phyloP scores from a whole-genome alignment of 2,113 vertebrate species.

The Gopherus evgoodei region DNA sequence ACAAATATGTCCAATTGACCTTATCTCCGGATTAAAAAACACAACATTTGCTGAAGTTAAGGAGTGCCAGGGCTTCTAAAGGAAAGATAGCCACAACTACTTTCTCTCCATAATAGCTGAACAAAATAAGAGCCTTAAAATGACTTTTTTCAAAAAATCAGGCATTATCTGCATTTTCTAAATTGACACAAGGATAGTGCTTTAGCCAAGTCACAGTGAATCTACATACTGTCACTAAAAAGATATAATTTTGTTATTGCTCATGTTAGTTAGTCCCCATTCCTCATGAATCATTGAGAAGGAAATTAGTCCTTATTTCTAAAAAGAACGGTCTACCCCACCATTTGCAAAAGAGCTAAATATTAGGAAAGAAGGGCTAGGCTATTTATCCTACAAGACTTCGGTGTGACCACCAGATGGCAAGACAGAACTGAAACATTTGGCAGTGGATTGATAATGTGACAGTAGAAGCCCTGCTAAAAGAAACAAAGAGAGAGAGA shows the following conservation, averaged over 20 bases:
- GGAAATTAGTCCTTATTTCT: not conserved
- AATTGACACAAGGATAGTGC: not conserved
- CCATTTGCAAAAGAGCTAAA: not conserved
- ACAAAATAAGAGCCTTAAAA: not conserved
- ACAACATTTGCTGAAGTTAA: not conserved
- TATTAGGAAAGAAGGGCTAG: not conserved
- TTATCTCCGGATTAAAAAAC: not conserved
- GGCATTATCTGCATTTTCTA: not conserved
- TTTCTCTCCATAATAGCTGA: not conserved
- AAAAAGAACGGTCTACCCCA: not conserved
- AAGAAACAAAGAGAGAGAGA: not conserved
- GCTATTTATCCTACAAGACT: not conserved
- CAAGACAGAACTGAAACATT: not conserved
- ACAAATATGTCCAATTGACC: not conserved
- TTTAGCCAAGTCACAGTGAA: accelerated
- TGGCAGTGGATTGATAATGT: accelerated
- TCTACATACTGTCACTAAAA: not conserved
- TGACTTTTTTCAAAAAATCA: not conserved
- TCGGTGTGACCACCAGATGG: constrained; percentile 70
- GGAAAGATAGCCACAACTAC: not conserved
- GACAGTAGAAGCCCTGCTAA: accelerated
- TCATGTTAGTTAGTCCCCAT: not conserved
- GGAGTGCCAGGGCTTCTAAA: not conserved
- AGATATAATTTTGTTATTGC: not conserved
- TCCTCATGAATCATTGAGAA: not conserved